Percentiles rank a stretch among this genome's conserved stretches.
These are phyloP conservation scores for Antrozous pallidus DNA, from an alignment of 2,797 vertebrate species.

Conservation along the genomic window DNA sequence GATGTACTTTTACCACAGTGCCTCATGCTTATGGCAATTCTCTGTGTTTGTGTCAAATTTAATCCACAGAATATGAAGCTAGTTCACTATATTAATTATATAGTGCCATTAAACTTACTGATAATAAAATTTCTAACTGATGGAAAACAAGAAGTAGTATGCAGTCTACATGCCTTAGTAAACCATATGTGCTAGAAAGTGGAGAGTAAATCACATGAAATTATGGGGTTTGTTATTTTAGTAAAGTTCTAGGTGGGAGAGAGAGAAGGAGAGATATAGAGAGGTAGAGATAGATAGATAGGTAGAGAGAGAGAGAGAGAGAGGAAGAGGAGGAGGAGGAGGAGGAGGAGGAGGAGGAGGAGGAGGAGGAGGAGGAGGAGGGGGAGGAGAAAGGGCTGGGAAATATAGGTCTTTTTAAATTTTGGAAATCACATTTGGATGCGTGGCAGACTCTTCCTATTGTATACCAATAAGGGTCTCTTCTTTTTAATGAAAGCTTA, in stretches of 20 bases:
- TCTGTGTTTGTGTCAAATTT: background rate
- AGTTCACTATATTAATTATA: background rate
- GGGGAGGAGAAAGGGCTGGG: too few relatives aligned
- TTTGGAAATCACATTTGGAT: background rate
- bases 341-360: background rate
- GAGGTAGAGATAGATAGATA: too few relatives aligned
- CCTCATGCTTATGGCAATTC: background rate
- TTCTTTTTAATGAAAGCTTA: background rate
- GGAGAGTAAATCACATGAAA: background rate
- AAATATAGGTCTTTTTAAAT: background rate
- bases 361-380: rapidly evolving
- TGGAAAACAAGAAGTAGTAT: background rate
- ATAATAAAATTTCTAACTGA: background rate
- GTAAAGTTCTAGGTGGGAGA: background rate
- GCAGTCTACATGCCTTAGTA: background rate
- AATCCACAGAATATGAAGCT: background rate
- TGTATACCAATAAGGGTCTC: background rate
- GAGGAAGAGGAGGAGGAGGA: rapidly evolving
- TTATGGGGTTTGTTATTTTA: background rate
- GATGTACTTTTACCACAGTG: background rate
- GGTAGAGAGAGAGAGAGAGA: too few relatives aligned
- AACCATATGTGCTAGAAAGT: background rate
- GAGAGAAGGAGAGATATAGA: background rate
- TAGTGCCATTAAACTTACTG: background rate
- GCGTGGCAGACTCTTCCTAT: background rate